Evolutionary conservation across 2,797 vertebrate species (phyloP).

Genomic region (Hemibagrus guttatus): DNA sequence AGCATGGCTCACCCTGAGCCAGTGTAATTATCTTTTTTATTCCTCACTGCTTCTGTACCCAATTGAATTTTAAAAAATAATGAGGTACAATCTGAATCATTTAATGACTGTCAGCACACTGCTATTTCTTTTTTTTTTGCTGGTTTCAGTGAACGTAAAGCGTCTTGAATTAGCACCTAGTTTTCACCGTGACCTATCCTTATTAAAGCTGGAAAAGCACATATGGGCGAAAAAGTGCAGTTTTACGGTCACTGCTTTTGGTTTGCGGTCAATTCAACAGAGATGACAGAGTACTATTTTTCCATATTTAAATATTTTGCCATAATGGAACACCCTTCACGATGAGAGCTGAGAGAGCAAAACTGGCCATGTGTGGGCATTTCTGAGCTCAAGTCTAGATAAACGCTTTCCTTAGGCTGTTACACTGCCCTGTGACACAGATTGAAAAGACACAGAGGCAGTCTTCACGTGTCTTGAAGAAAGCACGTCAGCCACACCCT

Average conservation of each 20-base stretch:
- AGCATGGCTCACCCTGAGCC: conserved; percentile 28
- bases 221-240: background rate
- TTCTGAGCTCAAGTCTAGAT: no score
- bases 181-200: background rate
- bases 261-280: background rate
- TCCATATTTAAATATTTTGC: background rate
- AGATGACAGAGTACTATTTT: background rate
- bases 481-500: no score
- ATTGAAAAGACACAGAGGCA: no score
- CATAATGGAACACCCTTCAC: background rate
- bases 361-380: no score
- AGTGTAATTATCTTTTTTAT: conserved; percentile 50
- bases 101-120: conserved; percentile 42
- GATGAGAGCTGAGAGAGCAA: no score
- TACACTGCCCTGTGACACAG: no score
- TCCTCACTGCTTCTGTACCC: conserved; percentile 46
- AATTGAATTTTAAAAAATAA: conserved; percentile 56
- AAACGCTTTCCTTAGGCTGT: no score
- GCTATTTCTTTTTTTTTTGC: background rate
- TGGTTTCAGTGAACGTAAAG: conserved; percentile 14
- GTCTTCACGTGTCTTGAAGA: no score
- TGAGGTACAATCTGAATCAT: conserved; percentile 52
- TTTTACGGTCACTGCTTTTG: background rate
- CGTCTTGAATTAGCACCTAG: conserved; percentile 24
- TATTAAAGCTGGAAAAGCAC: background rate